Base-by-base conservation (phyloP, 2,888 invertebrate species). In the Pristionchus mayeri region DNA sequence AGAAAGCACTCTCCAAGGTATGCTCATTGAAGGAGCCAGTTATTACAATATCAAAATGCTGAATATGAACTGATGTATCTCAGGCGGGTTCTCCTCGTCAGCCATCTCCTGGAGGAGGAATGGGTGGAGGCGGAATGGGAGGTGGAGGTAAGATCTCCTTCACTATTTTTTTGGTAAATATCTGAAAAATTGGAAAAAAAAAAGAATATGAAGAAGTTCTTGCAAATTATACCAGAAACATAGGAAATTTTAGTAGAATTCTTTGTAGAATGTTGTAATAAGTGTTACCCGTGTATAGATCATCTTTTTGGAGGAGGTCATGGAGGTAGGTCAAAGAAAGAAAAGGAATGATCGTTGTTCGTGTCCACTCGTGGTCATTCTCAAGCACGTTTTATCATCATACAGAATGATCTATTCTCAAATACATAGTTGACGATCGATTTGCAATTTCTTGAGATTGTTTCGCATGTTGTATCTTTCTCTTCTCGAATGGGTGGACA, bases 1-100 rank as follows among this genome's bases (percentile, higher is more conserved):
- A 90, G 63, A 88, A 87, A 71, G 88, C 91, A 6, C 78, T 90
- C 0, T 85, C 88, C 13, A 91, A 91, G 84, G 90, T 89, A 80
- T 67, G 54, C 21, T 4, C 13, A 54, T 21, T 13, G 79, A 85
- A 30, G 85, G 87, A 71, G 85, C 79, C n/a, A n/a, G n/a, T n/a
- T n/a, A n/a, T n/a, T n/a, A n/a, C n/a, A n/a, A n/a, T n/a, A n/a
- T n/a, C n/a, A n/a, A n/a, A n/a, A n/a, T n/a, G n/a, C n/a, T n/a
- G n/a, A n/a, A n/a, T n/a, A n/a, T n/a, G n/a, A n/a, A n/a, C n/a
- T n/a, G n/a, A n/a, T n/a, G n/a, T n/a, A n/a, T n/a, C n/a, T 2
- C 37, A 80, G 80, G 76, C 76, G 16, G 76, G 76, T 16, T 50
- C 80, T 37, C 75, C 81, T 34, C 60, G 57, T n/a, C 54, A 37